A percentile compares a stretch with the other conserved stretches of the same genome.
phyloP scores from a whole-genome alignment of 2,888 invertebrate genomes.

The Agriopis aurantiaria region DNA sequence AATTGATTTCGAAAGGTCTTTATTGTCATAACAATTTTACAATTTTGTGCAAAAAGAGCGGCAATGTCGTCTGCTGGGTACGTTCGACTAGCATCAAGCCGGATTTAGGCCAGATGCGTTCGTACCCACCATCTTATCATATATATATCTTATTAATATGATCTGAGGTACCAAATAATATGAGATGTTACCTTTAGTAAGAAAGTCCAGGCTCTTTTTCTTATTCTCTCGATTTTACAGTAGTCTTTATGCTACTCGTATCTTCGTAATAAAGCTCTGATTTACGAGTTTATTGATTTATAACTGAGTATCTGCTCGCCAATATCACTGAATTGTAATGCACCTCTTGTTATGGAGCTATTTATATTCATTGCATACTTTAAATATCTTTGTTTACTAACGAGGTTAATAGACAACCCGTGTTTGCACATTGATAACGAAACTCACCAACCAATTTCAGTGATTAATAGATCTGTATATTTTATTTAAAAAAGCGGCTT shows the following conservation, averaged over 20 bases:
- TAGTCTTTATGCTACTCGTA: neutral
- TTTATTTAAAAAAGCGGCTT: too few species aligned
- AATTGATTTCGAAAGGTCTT: too few species aligned
- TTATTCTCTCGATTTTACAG: neutral
- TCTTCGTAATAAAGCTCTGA: slow-evolving; percentile 4
- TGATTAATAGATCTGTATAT: too few species aligned
- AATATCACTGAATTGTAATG: slow-evolving; percentile 1
- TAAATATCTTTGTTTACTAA: slow-evolving; percentile 19
- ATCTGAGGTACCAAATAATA: too few species aligned
- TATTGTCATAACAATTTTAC: too few species aligned
- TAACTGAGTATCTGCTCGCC: slow-evolving; percentile 13
- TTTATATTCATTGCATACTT: slow-evolving; percentile 9
- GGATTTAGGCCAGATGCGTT: neutral
- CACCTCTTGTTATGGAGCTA: slow-evolving; percentile 5
- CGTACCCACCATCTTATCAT: too few species aligned
- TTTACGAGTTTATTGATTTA: slow-evolving; percentile 12
- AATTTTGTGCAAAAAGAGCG: too few species aligned
- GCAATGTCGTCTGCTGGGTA: too few species aligned
- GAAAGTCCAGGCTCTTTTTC: neutral
- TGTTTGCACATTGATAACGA: slow-evolving; percentile 24
- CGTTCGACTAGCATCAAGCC: neutral
- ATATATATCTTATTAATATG: too few species aligned
- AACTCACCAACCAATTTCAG: too few species aligned
- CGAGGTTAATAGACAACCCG: slow-evolving; percentile 15
- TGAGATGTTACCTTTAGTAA: too few species aligned